Percentiles rank a stretch among this genome's conserved stretches.
These are phyloP conservation scores for Natrix natrix DNA, from an alignment of 2,797 vertebrate species.

Conservation along the genomic window DNA sequence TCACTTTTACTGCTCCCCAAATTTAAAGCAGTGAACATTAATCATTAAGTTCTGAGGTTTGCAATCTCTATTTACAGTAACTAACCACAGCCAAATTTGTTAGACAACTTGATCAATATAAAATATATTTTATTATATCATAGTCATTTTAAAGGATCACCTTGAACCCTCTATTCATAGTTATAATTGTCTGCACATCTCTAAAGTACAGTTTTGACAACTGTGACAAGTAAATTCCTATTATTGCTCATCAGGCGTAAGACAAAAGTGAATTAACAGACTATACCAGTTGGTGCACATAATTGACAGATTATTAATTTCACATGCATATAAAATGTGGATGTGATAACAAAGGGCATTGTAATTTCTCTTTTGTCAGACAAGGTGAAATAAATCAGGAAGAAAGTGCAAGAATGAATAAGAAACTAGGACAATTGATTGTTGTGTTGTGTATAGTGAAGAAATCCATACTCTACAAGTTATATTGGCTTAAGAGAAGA, in stretches of 20 bases:
- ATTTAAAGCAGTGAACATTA: neutral
- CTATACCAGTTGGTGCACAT: neutral
- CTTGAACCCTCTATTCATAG: neutral
- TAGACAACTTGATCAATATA: neutral
- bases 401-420: neutral
- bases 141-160: neutral
- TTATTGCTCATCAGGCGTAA: neutral
- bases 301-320: neutral
- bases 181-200: neutral
- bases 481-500: neutral
- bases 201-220: neutral
- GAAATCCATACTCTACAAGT: neutral
- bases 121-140: neutral
- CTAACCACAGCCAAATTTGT: neutral
- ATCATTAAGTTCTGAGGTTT: neutral
- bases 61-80: neutral
- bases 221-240: neutral
- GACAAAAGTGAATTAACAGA: slow-evolving; percentile 4
- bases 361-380: neutral
- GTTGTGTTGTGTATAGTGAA: neutral
- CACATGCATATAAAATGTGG: neutral
- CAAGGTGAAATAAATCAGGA: neutral
- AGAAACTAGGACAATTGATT: neutral
- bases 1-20: neutral
- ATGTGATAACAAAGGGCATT: neutral